Base-by-base conservation (phyloP, 2,797 vertebrate genomes). In the Cyclopterus lumpus region DNA sequence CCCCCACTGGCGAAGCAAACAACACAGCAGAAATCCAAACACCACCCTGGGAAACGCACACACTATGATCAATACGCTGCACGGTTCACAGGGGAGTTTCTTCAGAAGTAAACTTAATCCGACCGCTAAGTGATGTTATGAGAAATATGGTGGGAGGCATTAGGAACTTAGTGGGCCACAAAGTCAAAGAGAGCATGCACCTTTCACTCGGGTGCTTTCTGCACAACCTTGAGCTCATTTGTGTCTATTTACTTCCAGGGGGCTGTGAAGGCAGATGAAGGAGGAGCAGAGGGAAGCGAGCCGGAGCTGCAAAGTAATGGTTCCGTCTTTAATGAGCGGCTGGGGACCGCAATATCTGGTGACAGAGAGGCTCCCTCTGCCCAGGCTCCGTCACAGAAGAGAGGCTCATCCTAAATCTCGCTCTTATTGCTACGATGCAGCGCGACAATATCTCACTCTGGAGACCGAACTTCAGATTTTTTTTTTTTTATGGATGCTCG, bases 401-500 rank as follows among this genome's bases (percentile, higher is more conserved):
- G 62, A 67, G 71, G 60, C 78, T 86, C 74, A 46, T 83, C 90
- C 81, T 93, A 93, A 94, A 94, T 94, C 92, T 92, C 67, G 20
- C 75, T 84, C 77, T 85, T 86, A 91, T 85, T 90, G 85, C 92
- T 26, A 63, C 55, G 74, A 80, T n/a, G 86, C 75, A 42, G 80
- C 24, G 36, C 28, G 22, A 81, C 87, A 30, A 85, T 88, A 87
- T 87, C 81, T 91, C 89, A 90, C 90, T 77, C 80, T 18, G 1
- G 86, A 89, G 91, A 81, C 78, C 64, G 60, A 80, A 84, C 83
- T 76, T 82, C 54, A 58, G 82, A 63, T 76, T 92, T n/a, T n/a
- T n/a, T n/a, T n/a, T n/a, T n/a, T n/a, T 93, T 94, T 94, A 94
- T 84, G 80, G 87, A 48, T 67, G 84, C 83, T 84, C 46, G 83